phyloP scores from a whole-genome alignment of 2,888 invertebrate genomes.

The Oconnorella tubifera region DNA sequence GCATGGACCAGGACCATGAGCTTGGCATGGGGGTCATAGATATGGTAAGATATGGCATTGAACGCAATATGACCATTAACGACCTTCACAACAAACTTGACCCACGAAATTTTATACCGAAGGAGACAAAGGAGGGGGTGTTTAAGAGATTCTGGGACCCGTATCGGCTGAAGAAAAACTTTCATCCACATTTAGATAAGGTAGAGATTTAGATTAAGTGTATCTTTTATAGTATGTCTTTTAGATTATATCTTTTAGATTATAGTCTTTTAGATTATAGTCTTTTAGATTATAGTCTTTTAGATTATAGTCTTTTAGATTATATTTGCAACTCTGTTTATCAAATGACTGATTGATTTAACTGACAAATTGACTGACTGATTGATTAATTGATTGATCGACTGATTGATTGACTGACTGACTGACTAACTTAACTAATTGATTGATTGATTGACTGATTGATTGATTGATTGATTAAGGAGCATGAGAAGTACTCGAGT shows the following conservation, averaged over 20 bases:
- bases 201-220: neutral
- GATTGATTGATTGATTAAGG: too few relatives aligned
- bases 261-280: too few relatives aligned
- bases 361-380: neutral
- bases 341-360: neutral
- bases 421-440: too few relatives aligned
- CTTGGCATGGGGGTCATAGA: constrained; percentile 25
- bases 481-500: constrained; percentile 9
- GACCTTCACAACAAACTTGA: constrained; percentile 9
- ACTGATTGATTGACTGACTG: too few relatives aligned
- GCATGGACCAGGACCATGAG: constrained; percentile 16
- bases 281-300: too few relatives aligned
- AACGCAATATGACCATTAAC: constrained; percentile 8
- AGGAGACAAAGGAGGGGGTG: constrained; percentile 2
- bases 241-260: too few relatives aligned
- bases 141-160: constrained; percentile 13
- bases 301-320: too few relatives aligned
- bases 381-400: too few relatives aligned
- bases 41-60: constrained; percentile 23
- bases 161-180: constrained; percentile 7
- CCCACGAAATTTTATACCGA: constrained; percentile 18
- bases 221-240: too few relatives aligned
- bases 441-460: too few relatives aligned
- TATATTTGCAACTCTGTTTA: neutral
- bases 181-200: constrained; percentile 9